Base-by-base conservation (phyloP, 2,888 invertebrate species). In the Ornithoptera alexandrae region DNA sequence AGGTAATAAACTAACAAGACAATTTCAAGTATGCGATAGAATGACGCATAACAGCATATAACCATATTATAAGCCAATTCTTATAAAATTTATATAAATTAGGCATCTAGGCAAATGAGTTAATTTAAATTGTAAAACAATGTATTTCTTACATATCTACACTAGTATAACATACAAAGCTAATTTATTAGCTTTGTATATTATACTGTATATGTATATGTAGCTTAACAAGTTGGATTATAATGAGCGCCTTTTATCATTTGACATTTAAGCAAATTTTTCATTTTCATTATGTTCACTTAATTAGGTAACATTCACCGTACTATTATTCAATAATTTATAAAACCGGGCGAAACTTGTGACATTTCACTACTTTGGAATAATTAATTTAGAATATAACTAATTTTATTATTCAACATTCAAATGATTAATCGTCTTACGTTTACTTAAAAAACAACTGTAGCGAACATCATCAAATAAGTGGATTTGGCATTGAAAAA, bases 241-340 rank as follows among this genome's bases (percentile, higher is more conserved):
- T 63, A 63, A 70, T 36, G 67, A 67, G 53, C 50, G 53, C 39
- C 62, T 67, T 17, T 63, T 53, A 66, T 70, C 59, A 53, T 24
- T 53, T 67, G 70, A 70, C 70, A 67, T 70, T 70, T 70, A 6
- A 59, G 20, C 22, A 17, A 46, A 18, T 50, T 62, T 10, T 62
- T 39, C 18, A 24, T 65, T 66, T 67, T 70, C 59, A 63, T 70
- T 62, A 58, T 24, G 20, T 62, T 66, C 17, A n/a, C n/a, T 57
- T 65, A 30, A 65, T 58, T 61, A 65, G 60, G 18, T 58, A 42
- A 57, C 10, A 64, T 58, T 64, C 53, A 24, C 56, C 24, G 20
- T 46, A 59, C 22, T 58, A 22, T 60, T 50, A 68, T 64, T 64
- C 36, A 64, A 36, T 50, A 46, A 30, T 68, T 22, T n/a, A 58